Conservation (phyloP, 2,113 vertebrate genomes). For the Panurus biarmicus region DNA sequence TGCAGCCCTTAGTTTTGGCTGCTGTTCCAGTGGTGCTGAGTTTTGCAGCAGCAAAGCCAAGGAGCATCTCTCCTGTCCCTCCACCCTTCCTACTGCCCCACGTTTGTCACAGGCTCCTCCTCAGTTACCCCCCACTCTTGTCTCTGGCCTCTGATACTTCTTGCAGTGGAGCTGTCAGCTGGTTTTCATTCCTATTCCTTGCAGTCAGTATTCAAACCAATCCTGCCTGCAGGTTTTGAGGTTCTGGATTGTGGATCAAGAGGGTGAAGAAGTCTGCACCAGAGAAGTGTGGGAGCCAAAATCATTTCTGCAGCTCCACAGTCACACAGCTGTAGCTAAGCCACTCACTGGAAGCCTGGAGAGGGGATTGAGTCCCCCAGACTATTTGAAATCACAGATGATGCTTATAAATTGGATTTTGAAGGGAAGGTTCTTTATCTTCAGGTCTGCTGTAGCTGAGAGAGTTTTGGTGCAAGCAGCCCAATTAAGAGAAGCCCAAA, state of each 20-base stretch:
- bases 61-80: not conserved
- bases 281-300: not conserved
- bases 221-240: not conserved
- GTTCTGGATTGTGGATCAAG: not conserved
- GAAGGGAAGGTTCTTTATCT: not conserved
- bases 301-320: not conserved
- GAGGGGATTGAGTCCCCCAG: not conserved
- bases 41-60: not conserved
- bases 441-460: not conserved
- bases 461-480: not conserved
- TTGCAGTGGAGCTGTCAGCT: not conserved
- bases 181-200: not conserved
- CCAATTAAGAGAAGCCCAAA: not conserved
- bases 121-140: not conserved
- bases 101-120: fast-evolving
- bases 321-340: not conserved
- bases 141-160: not conserved
- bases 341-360: not conserved
- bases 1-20: not conserved
- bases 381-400: not conserved
- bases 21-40: not conserved
- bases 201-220: not conserved
- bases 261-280: not conserved
- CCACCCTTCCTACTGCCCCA: not conserved
- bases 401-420: not conserved